Percentiles rank a stretch among this genome's conserved stretches.
phyloP scores from a whole-genome alignment of 2,888 invertebrate genomes.

The Pollenia griseotomentosa region DNA sequence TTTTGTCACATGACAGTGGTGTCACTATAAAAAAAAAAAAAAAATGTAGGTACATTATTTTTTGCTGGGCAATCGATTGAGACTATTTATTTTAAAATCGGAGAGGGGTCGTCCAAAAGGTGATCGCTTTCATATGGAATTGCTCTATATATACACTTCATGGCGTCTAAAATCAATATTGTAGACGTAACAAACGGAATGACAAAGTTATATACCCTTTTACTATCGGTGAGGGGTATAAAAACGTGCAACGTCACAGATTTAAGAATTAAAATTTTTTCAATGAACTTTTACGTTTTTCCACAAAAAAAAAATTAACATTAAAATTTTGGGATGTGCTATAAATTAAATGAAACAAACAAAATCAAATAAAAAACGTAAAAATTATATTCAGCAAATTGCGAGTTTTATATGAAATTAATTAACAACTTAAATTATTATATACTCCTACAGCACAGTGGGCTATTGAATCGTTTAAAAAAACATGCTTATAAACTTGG shows the following conservation, averaged over 20 bases:
- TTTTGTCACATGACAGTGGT: no score
- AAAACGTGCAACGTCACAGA: constrained; percentile 15
- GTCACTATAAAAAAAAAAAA: no score
- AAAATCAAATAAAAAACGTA: neutral
- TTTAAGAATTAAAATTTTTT: constrained; percentile 53
- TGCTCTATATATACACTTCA: no score
- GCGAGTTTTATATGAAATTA: neutral
- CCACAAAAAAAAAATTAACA: neutral
- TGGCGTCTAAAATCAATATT: no score
- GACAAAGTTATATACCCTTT: no score
- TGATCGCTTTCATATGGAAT: no score
- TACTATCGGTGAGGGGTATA: neutral
- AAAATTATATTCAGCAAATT: neutral
- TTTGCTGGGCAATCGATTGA: no score
- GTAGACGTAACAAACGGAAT: no score
- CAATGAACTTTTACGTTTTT: constrained; percentile 43
- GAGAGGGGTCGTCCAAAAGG: no score
- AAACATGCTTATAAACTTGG: neutral
- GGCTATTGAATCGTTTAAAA: constrained; percentile 2
- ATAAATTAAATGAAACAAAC: constrained; percentile 19
- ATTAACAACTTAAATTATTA: neutral
- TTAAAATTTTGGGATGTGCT: constrained; percentile 5
- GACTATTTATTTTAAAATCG: no score
- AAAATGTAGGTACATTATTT: no score
- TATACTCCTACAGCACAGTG: neutral